Evolutionary conservation across 2,113 vertebrate species (phyloP), one percentile per base, ranked within the genome.

Genomic region (Geococcyx californianus): DNA sequence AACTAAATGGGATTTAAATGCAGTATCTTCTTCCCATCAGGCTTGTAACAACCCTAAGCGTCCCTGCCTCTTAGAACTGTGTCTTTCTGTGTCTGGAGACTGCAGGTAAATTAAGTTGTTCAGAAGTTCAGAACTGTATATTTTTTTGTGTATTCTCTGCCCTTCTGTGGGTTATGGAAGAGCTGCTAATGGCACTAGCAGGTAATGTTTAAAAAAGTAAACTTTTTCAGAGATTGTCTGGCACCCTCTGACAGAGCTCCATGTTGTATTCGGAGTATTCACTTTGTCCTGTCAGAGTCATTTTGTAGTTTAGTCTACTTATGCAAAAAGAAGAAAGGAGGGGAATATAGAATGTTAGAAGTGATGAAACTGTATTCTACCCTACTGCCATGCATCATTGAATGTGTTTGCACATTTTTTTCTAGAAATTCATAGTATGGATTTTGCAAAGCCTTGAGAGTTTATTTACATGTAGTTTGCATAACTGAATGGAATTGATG

Each of bases 371-470:
- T 0, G 3, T 66, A 4, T 42, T 38, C 15, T 47, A 72, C 26
- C 19, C 12, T 19, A 1, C 25, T 33, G 29, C 26, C 13, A 1
- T 3, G 3, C 0, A 1, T 33, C n/a, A 29, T 1, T 11, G 19
- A 33, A 9, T 3, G 64, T n/a, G 29, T 40, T 56, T 1, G 1
- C 19, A 3, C 25, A 0, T 4, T 18, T 42, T 60, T 66, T 63
- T 25, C 40, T 77, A 5, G 17, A 36, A 24, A 29, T 45, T 28
- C 31, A 10, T 10, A 31, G 58, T 13, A 23, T 6, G 2, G 16
- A 17, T 70, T 81, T 55, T 47, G 29, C 23, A 49, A 56, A 17
- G 49, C 25, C 62, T 56, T 15, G 29, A 12, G 34, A 8, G 6
- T 31, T n/a, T 23, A 16, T 26, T 77, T 16, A 1, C 26, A 3